Percentiles rank a stretch among this genome's conserved stretches.
phyloP scores from a whole-genome alignment of 2,888 invertebrate species.

The Rutpela maculata region DNA sequence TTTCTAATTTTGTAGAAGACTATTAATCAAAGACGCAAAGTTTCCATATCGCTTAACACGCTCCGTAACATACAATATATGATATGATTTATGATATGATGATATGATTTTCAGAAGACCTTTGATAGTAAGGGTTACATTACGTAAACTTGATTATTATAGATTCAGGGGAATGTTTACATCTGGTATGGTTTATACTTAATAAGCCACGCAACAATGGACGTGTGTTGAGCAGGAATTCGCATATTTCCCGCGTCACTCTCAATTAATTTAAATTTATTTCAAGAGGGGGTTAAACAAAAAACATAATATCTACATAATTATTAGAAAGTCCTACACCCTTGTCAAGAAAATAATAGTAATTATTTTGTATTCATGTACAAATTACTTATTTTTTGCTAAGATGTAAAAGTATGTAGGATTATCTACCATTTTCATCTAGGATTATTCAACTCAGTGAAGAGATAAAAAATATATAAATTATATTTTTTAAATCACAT shows the following conservation, averaged over 20 bases:
- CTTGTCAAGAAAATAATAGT: no score
- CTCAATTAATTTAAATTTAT: background rate
- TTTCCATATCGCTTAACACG: slow-evolving; percentile 14
- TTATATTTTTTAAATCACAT: no score
- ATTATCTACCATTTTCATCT: no score
- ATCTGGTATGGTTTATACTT: slow-evolving; percentile 12
- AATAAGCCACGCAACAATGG: slow-evolving; percentile 3
- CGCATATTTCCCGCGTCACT: background rate
- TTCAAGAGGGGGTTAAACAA: background rate
- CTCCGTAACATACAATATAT: background rate
- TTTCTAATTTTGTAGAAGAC: background rate
- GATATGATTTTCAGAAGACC: slow-evolving; percentile 17
- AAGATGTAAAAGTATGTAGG: no score
- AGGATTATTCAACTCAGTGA: no score
- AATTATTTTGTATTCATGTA: no score
- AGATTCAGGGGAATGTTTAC: slow-evolving; percentile 22
- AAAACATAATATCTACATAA: background rate
- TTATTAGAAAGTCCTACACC: no score
- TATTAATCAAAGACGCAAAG: background rate
- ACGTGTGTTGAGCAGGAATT: background rate
- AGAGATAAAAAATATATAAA: no score
- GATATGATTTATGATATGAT: slow-evolving; percentile 15
- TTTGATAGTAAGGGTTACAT: slow-evolving; percentile 17
- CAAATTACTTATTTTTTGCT: no score
- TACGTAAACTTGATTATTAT: slow-evolving; percentile 23